Evolutionary conservation across 2,888 invertebrate genomes (phyloP), one percentile per base, ranked within the genome.

Genomic region (Copidosoma aretas): DNA sequence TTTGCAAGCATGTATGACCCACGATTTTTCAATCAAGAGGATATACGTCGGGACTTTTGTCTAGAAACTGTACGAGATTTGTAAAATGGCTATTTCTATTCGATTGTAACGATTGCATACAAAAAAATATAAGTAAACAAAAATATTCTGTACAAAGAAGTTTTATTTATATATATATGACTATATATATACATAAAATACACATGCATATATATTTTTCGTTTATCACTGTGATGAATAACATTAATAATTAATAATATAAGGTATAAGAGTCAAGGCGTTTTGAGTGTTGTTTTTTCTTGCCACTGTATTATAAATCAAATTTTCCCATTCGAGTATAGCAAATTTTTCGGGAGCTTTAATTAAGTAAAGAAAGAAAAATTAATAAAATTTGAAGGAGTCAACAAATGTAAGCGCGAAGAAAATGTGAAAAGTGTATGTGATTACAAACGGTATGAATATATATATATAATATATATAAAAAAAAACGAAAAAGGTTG

Each of bases 181-280:
- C 73, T 72, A 73, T 73, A 77, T 73, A 77, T 76, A 75, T 67
- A 75, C 67, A 72, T 76, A 73, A 72, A 65, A 73, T 70, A 77
- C 74, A 76, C 73, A 78, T 74, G 77, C 75, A 76, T 73, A 78
- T 78, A 79, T 79, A 77, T 78, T 80, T 79, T 81, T 80, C 78
- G 78, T 82, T 81, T 81, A 79, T 78, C 78, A 80, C 80, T 80
- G 80, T 81, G 81, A 81, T 81, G 80, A 81, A 80, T 81, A 80
- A 76, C 79, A 76, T 79, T 79, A 78, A 77, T 77, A 77, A 80
- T 77, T 77, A 79, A 78, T 78, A 80, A 77, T 78, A 8, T 32
- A 32, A 32, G 32, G 64, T 67, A 60, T 67, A 67, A 81, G 77
- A 71, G 71, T 72, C 80, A 80, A 81, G 78, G 77, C 76, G 76